A percentile compares a stretch with the other conserved stretches of the same genome.
Evolutionary conservation across 2,888 invertebrate genomes (phyloP).

Genomic region (Eumacrocentrus americanus): DNA sequence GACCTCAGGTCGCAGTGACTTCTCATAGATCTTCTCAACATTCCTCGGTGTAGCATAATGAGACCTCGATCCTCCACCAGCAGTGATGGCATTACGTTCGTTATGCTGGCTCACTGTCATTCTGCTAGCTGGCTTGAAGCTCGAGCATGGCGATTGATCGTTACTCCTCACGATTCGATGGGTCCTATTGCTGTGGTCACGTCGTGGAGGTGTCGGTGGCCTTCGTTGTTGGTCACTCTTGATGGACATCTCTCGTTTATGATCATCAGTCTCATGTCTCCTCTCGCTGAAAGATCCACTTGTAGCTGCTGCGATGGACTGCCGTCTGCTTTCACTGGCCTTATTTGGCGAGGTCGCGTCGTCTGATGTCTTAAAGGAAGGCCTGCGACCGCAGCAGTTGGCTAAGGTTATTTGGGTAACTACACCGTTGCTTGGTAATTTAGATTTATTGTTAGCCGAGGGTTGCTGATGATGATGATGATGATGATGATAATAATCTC

Average conservation of each 20-base stretch:
- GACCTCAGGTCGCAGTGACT: slow-evolving; percentile 47
- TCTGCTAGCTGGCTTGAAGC: slow-evolving; percentile 48
- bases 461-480: no score
- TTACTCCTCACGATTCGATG: slow-evolving; percentile 21
- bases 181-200: slow-evolving; percentile 48
- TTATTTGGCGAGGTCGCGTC: slow-evolving; percentile 49
- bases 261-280: background rate
- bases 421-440: background rate
- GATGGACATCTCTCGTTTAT: slow-evolving; percentile 11
- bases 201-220: slow-evolving; percentile 43
- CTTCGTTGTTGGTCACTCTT: slow-evolving; percentile 39
- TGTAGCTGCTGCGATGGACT: slow-evolving; percentile 27
- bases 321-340: slow-evolving; percentile 51
- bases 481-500: no score
- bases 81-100: slow-evolving; percentile 37
- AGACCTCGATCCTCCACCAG: no score
- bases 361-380: slow-evolving; percentile 37
- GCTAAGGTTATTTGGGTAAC: slow-evolving; percentile 18
- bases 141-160: slow-evolving; percentile 41
- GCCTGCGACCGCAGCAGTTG: slow-evolving; percentile 26
- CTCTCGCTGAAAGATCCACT: slow-evolving; percentile 9
- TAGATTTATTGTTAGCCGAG: background rate
- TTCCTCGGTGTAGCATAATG: slow-evolving; percentile 44
- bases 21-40: slow-evolving; percentile 52
- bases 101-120: slow-evolving; percentile 39